Evolutionary conservation across 2,113 vertebrate genomes (phyloP).

Genomic region (Pyxicephalus adspersus): DNA sequence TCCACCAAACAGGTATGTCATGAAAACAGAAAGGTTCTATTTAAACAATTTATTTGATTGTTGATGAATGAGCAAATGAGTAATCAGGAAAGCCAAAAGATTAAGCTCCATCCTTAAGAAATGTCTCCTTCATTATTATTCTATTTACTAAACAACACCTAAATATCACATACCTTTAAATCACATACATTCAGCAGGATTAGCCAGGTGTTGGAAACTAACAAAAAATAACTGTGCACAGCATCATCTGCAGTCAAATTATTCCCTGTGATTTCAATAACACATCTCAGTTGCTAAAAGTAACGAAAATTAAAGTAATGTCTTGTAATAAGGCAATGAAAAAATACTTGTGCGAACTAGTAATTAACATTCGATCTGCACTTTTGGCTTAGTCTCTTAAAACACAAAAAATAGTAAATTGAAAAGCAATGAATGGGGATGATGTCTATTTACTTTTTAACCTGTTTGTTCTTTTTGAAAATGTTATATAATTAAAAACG

Average conservation of each 20-base stretch:
- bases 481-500: slow-evolving; percentile 6
- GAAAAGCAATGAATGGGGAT: slow-evolving; percentile 14
- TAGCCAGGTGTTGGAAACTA: not conserved
- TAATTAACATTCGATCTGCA: slow-evolving; percentile 16
- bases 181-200: not conserved
- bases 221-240: not conserved
- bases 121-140: no score
- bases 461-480: slow-evolving; percentile 1
- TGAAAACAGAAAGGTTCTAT: no score
- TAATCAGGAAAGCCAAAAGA: no score
- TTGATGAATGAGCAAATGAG: no score
- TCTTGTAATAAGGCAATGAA: slow-evolving; percentile 30
- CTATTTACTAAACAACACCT: no score
- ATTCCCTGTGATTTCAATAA: not conserved
- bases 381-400: not conserved
- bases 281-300: slow-evolving; percentile 24
- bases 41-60: no score
- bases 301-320: slow-evolving; percentile 16
- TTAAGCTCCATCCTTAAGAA: no score
- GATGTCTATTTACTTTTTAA: slow-evolving; percentile 8
- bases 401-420: not conserved
- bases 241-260: not conserved
- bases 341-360: slow-evolving; percentile 26
- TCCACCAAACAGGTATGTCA: no score
- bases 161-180: no score